A percentile compares a stretch with the other conserved stretches of the same genome.
Evolutionary conservation across 2,888 invertebrate genomes (phyloP).

Genomic region (Cryptocephalus moraei): DNA sequence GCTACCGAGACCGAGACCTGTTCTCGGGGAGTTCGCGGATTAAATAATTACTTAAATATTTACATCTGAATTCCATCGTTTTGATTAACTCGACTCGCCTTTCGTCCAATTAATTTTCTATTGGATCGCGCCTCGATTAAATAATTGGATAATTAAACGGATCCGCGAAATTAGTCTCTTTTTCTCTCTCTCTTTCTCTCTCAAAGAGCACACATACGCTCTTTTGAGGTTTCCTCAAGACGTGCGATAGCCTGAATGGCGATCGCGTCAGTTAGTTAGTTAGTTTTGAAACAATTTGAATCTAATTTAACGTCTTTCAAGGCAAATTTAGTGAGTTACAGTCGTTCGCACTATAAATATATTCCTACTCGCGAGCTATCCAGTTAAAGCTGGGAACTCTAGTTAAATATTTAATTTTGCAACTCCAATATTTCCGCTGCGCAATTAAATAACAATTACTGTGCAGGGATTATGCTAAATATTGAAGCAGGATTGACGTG

Average conservation of each 20-base stretch:
- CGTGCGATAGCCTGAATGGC: too few species aligned
- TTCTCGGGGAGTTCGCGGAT: slow-evolving; percentile 5
- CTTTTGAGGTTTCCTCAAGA: too few species aligned
- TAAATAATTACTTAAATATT: slow-evolving; percentile 19
- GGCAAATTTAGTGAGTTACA: too few species aligned
- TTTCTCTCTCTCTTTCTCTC: slow-evolving; percentile 1
- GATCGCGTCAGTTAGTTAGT: too few species aligned
- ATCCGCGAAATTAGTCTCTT: background rate
- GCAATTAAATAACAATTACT: background rate
- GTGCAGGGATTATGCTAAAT: background rate
- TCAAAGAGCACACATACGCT: background rate
- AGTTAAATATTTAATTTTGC: background rate
- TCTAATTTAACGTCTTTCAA: too few species aligned
- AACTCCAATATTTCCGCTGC: background rate
- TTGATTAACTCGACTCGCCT: slow-evolving; percentile 9
- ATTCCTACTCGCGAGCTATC: too few species aligned
- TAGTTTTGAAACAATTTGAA: too few species aligned
- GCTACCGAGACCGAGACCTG: slow-evolving; percentile 1
- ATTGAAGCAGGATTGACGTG: too few species aligned
- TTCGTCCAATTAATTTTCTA: slow-evolving; percentile 11
- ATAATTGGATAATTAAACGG: background rate
- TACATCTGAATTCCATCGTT: slow-evolving; percentile 14
- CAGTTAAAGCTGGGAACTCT: too few species aligned
- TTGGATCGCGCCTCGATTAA: background rate
- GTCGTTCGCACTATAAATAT: too few species aligned